Percentiles rank a stretch among this genome's conserved stretches.
Conservation (phyloP, 2,888 invertebrate genomes). For the Masnerella sp. region DNA sequence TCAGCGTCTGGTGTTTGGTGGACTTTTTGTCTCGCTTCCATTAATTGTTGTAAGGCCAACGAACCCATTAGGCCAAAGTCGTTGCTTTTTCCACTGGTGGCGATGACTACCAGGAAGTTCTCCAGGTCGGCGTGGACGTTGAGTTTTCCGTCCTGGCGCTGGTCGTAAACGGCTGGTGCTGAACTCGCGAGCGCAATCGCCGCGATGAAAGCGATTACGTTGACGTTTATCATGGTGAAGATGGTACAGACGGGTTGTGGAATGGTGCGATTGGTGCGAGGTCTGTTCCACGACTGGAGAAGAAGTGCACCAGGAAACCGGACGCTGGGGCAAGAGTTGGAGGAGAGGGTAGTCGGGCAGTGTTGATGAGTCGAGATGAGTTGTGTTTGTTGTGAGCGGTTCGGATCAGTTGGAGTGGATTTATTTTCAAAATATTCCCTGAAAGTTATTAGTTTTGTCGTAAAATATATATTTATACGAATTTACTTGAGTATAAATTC, state of each 20-base stretch:
- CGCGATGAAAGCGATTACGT: background rate
- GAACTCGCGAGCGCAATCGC: slow-evolving; percentile 61
- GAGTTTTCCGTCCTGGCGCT: slow-evolving; percentile 87
- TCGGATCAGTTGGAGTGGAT: background rate
- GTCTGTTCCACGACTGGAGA: slow-evolving; percentile 21
- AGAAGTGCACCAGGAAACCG: slow-evolving; percentile 23
- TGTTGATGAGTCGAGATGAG: slow-evolving; percentile 6
- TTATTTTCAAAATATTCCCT: no score
- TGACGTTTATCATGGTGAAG: background rate
- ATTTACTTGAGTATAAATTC: no score
- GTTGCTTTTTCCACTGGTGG: slow-evolving; percentile 72
- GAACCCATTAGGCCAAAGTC: slow-evolving; percentile 44
- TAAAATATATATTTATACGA: no score
- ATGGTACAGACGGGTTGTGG: background rate
- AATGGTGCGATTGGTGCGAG: slow-evolving; percentile 13
- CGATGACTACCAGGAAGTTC: slow-evolving; percentile 85
- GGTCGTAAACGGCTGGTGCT: slow-evolving; percentile 80
- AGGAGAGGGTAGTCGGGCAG: slow-evolving; percentile 26
- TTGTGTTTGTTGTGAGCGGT: background rate
- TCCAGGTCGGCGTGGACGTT: slow-evolving; percentile 87
- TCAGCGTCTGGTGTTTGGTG: slow-evolving; percentile 65
- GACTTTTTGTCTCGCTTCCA: slow-evolving; percentile 60
- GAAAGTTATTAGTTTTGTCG: no score
- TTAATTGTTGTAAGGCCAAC: slow-evolving; percentile 40
- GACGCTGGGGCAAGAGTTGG: background rate